Conservation (phyloP, 2,888 invertebrate species). For the Drosophila subsilvestris region DNA sequence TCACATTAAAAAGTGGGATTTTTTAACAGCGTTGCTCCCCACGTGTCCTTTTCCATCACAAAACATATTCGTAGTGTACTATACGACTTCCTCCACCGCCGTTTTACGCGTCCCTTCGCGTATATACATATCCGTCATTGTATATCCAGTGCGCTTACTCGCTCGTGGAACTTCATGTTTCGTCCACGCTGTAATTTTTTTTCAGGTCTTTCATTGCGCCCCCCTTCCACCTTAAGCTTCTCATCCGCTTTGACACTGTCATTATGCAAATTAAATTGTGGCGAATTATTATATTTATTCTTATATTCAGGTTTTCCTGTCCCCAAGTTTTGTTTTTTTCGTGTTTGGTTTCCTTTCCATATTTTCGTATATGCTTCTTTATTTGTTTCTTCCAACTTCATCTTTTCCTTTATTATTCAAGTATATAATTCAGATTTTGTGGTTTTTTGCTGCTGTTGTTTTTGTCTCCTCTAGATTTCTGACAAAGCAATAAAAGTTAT, state of each 20-base stretch:
- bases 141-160: too few species aligned
- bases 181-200: slow-evolving; percentile 36
- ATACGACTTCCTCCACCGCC: slow-evolving; percentile 8
- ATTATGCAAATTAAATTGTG: slow-evolving; percentile 82
- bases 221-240: slow-evolving; percentile 7
- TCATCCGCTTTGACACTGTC: slow-evolving; percentile 68
- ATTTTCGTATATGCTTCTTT: slow-evolving; percentile 61
- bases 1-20: slow-evolving; percentile 80
- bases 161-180: not conserved
- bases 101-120: too few species aligned
- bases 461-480: slow-evolving; percentile 35
- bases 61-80: too few species aligned
- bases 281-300: slow-evolving; percentile 67
- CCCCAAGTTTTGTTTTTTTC: slow-evolving; percentile 20
- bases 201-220: slow-evolving; percentile 1
- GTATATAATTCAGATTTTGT: slow-evolving; percentile 74
- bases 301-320: slow-evolving; percentile 27
- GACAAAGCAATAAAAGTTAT: slow-evolving; percentile 71
- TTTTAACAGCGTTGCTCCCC: slow-evolving; percentile 41
- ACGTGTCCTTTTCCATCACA: not conserved
- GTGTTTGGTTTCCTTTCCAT: slow-evolving; percentile 39
- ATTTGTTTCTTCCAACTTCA: slow-evolving; percentile 34
- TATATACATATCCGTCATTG: too few species aligned
- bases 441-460: slow-evolving; percentile 11
- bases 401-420: slow-evolving; percentile 26